Evolutionary conservation across 2,797 vertebrate genomes (phyloP).

Genomic region (Decapterus maruadsi): DNA sequence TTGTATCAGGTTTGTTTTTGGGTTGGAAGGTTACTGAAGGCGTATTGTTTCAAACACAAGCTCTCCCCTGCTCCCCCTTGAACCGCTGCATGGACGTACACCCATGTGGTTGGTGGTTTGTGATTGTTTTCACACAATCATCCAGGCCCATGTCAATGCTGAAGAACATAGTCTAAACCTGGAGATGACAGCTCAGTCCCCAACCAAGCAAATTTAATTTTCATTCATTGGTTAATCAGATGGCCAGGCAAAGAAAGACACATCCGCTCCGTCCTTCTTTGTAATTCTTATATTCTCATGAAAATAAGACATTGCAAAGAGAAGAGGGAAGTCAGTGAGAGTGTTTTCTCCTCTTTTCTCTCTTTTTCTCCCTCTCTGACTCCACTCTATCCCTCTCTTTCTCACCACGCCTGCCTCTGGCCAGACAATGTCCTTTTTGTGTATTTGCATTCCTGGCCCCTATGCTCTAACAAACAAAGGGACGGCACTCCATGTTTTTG

Average conservation of each 20-base stretch:
- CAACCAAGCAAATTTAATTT: constrained; percentile 44
- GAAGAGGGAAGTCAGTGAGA: constrained; percentile 45
- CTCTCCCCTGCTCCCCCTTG: constrained; percentile 2
- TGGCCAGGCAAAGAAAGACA: constrained; percentile 26
- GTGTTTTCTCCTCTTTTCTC: constrained; percentile 59
- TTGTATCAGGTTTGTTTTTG: neutral
- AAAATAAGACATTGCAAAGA: constrained; percentile 22
- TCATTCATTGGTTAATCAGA: constrained; percentile 30
- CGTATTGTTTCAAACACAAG: neutral
- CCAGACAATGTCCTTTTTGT: constrained; percentile 89
- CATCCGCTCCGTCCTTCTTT: neutral
- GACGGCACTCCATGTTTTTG: constrained; percentile 81
- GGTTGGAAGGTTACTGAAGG: neutral
- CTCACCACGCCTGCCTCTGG: constrained; percentile 84
- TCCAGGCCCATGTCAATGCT: constrained; percentile 6
- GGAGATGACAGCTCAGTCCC: constrained; percentile 16
- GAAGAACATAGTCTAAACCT: constrained; percentile 12
- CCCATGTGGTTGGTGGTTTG: neutral
- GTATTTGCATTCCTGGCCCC: constrained; percentile 85
- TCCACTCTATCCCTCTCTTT: constrained; percentile 72
- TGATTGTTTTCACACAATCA: constrained; percentile 1
- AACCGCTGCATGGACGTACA: neutral
- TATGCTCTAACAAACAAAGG: constrained; percentile 83
- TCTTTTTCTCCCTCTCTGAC: constrained; percentile 46
- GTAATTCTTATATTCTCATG: constrained; percentile 6